phyloP scores from a whole-genome alignment of 2,888 invertebrate species.

The Copidosoma aretas region DNA sequence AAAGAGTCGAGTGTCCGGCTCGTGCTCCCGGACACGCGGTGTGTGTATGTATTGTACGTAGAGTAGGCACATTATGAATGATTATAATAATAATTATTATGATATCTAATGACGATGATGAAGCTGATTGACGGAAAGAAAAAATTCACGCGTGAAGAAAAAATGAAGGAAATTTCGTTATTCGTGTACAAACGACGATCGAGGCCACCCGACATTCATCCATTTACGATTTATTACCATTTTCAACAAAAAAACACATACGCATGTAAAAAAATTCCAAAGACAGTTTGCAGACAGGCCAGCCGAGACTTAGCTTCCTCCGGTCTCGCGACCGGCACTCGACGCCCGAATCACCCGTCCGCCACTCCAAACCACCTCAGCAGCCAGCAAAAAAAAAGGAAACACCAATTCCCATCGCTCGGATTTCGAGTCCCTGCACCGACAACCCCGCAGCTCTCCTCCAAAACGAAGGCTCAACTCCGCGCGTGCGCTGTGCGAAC shows the following conservation, averaged over 20 bases:
- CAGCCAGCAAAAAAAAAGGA: no score
- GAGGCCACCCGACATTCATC: constrained; percentile 32
- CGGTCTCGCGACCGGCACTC: no score
- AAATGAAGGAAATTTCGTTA: constrained; percentile 39
- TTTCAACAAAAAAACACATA: background rate
- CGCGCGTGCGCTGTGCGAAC: no score
- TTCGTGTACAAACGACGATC: constrained; percentile 55
- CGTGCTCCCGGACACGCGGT: constrained; percentile 50
- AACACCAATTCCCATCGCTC: no score
- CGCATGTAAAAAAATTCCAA: background rate
- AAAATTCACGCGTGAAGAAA: no score
- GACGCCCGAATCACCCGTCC: no score
- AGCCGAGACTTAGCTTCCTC: no score
- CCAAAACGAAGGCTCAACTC: no score
- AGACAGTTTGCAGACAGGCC: no score
- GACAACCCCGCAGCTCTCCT: no score
- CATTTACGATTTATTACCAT: constrained; percentile 1
- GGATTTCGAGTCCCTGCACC: no score
- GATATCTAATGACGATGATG: constrained; percentile 41
- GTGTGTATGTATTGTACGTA: constrained; percentile 62
- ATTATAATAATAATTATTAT: constrained; percentile 49
- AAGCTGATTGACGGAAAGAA: constrained; percentile 25
- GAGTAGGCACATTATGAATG: constrained; percentile 54
- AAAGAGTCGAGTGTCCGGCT: constrained; percentile 44
- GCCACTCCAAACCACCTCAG: no score